Conservation (phyloP, 92 coral and sea anemone genomes). For the Phenganax subtilis region DNA sequence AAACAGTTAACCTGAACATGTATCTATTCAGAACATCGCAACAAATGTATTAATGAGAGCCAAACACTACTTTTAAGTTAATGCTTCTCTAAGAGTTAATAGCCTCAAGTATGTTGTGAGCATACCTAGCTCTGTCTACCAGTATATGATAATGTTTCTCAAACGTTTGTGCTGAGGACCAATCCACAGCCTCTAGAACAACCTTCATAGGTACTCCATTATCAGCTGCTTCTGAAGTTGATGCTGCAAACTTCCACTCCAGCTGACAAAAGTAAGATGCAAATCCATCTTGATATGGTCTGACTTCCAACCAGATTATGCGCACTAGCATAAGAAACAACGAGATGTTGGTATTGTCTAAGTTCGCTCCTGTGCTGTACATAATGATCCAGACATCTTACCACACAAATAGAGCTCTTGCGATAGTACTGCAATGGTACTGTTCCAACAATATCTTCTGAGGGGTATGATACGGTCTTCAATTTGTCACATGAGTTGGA, state of each 20-base stretch:
- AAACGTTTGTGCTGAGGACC: constrained; percentile 53
- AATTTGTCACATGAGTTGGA: constrained; percentile 43
- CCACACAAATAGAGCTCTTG: constrained; percentile 18
- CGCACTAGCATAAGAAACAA: constrained; percentile 4
- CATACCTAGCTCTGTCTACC: constrained; percentile 1
- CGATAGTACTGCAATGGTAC: constrained; percentile 5
- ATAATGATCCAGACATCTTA: constrained; percentile 14
- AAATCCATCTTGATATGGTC: constrained; percentile 23
- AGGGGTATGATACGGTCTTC: constrained; percentile 41
- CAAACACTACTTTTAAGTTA: background rate
- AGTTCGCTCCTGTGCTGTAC: background rate
- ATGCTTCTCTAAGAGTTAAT: background rate
- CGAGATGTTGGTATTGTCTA: background rate
- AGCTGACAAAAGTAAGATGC: background rate
- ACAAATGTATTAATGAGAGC: too few relatives aligned
- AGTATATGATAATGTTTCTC: constrained; percentile 20
- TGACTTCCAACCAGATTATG: constrained; percentile 5
- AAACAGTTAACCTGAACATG: too few relatives aligned
- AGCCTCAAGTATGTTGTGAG: constrained; percentile 27
- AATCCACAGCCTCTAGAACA: constrained; percentile 52
- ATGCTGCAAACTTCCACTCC: constrained; percentile 36
- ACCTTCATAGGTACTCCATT: constrained; percentile 46
- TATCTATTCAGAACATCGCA: too few relatives aligned
- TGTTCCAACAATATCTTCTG: constrained; percentile 25
- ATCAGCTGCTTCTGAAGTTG: constrained; percentile 52